Evolutionary conservation across 2,797 vertebrate genomes (phyloP).

Genomic region (Anguilla anguilla): DNA sequence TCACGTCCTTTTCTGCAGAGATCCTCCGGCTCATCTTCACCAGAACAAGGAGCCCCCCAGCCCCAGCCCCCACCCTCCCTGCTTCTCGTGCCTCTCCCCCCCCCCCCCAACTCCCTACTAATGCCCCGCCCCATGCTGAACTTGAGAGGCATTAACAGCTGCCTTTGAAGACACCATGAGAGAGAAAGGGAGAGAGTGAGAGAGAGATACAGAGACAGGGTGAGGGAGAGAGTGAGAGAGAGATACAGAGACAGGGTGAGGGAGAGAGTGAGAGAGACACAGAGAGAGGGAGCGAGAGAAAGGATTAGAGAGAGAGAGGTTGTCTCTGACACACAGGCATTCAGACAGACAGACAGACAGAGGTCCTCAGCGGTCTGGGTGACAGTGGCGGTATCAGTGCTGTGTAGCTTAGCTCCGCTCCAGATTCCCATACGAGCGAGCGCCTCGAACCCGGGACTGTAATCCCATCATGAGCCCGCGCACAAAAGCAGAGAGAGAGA

Average conservation of each 20-base stretch:
- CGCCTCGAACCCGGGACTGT: neutral
- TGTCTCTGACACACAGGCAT: neutral
- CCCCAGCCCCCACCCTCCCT: too few relatives aligned
- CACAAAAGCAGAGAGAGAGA: neutral
- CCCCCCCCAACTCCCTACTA: neutral
- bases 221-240: too few relatives aligned
- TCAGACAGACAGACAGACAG: constrained; percentile 9
- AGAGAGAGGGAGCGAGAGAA: constrained; percentile 2
- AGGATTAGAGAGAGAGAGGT: neutral
- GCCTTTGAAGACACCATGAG: constrained; percentile 38
- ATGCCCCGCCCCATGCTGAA: neutral
- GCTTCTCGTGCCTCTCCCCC: neutral
- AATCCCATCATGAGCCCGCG: neutral
- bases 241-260: too few relatives aligned
- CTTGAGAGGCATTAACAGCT: constrained; percentile 27
- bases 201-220: neutral
- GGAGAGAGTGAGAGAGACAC: neutral
- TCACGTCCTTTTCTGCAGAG: neutral
- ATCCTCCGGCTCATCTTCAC: neutral
- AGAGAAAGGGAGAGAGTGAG: constrained; percentile 20
- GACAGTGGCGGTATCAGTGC: neutral
- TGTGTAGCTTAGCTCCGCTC: neutral
- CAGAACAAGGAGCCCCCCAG: constrained; percentile 9
- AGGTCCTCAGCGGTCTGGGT: neutral
- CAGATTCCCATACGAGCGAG: neutral